phyloP scores from a whole-genome alignment of 2,888 invertebrate species.

The Sicus ferrugineus region DNA sequence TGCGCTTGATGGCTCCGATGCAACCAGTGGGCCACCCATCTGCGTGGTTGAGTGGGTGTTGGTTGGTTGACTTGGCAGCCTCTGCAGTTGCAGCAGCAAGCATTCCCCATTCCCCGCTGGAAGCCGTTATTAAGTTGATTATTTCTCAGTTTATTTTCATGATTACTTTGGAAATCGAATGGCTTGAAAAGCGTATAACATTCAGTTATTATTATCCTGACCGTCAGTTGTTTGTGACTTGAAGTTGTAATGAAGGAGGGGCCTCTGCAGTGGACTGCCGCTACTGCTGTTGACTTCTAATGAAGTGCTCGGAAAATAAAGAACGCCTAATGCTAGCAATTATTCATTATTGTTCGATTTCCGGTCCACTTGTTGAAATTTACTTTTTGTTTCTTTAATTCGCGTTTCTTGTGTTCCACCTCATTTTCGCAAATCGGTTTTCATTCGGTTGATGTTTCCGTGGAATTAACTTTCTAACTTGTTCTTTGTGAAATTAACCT shows the following conservation, averaged over 20 bases:
- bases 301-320: neutral
- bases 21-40: neutral
- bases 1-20: conserved; percentile 16
- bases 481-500: neutral
- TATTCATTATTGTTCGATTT: conserved; percentile 12
- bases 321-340: neutral
- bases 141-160: conserved; percentile 28
- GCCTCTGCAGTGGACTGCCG: neutral
- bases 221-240: conserved; percentile 18
- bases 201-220: conserved; percentile 25
- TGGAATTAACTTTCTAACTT: neutral
- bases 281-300: neutral
- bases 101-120: neutral
- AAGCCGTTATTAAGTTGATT: conserved; percentile 27
- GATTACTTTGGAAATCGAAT: conserved; percentile 25
- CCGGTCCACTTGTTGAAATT: neutral
- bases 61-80: neutral
- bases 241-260: neutral
- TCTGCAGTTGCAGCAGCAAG: neutral
- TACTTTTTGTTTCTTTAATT: neutral
- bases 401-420: neutral
- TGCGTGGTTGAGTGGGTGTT: neutral
- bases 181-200: conserved; percentile 15
- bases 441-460: neutral
- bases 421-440: neutral